phyloP scores from a whole-genome alignment of 2,888 invertebrate genomes.

The Philhelius pedissequus region DNA sequence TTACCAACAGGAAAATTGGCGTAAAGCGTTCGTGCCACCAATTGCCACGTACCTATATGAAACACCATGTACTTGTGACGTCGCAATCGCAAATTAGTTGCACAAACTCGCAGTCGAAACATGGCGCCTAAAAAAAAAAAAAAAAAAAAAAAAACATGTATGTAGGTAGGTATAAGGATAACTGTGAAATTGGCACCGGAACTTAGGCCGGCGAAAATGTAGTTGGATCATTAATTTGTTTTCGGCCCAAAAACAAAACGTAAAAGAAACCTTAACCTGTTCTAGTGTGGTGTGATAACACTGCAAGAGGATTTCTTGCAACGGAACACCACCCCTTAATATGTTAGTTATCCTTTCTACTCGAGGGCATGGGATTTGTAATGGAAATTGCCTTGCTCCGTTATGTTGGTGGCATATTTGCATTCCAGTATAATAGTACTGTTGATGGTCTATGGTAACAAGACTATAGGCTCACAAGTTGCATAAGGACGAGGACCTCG shows the following conservation, averaged over 20 bases:
- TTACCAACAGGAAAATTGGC: conserved; percentile 45
- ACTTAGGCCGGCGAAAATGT: conserved; percentile 59
- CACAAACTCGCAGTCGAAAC: conserved; percentile 9
- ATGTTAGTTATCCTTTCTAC: not conserved
- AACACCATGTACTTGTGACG: conserved; percentile 37
- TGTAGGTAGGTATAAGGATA: conserved; percentile 16
- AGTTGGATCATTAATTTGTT: conserved; percentile 67
- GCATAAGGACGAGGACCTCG: not conserved
- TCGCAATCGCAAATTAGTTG: conserved; percentile 44
- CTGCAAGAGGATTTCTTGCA: conserved; percentile 56
- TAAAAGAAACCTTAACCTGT: conserved; percentile 11
- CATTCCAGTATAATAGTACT: conserved; percentile 15
- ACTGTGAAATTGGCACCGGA: conserved; percentile 64
- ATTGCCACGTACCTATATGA: conserved; percentile 40
- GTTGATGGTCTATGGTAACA: too few relatives aligned
- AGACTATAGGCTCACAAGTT: conserved; percentile 19
- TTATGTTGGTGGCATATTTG: conserved; percentile 58
- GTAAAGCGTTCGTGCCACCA: conserved; percentile 61
- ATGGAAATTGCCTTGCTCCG: conserved; percentile 54
- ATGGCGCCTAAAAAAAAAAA: conserved; percentile 28
- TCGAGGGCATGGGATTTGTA: conserved; percentile 40
- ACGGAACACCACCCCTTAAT: conserved; percentile 13
- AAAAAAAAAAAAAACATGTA: not conserved
- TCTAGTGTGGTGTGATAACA: conserved; percentile 67
- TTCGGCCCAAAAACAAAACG: conserved; percentile 36